Evolutionary conservation across 2,113 vertebrate genomes (phyloP), one percentile per base, ranked within the genome.

Genomic region (Sebastes fasciatus): DNA sequence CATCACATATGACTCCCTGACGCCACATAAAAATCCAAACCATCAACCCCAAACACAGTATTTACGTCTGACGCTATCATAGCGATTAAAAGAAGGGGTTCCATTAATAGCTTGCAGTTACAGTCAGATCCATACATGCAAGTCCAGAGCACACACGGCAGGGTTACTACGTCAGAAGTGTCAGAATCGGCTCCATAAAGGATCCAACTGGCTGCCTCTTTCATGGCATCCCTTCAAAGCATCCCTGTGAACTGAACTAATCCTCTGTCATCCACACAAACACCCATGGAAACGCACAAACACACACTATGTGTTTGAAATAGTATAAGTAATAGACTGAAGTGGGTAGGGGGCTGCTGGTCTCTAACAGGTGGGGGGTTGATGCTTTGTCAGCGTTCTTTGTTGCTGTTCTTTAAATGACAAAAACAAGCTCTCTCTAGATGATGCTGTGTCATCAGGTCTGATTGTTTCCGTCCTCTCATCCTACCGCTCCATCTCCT

Each of bases 361-460:
- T 86, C 80, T 83, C 76, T 72, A 77, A 73, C 86, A 87, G 77
- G 66, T 88, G 63, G 79, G 67, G 78, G 83, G 74, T 66, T 68
- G 77, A 85, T 89, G 88, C 86, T 90, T 87, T 90, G 85, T 93
- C 91, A 91, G 88, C 79, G 11, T 87, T 77, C 85, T 81, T 74
- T 70, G 67, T 74, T 75, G 73, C 76, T 48, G 68, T 88, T 88
- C 87, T 92, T 91, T 91, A 88, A 89, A 90, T 80, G 73, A 91
- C 88, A 92, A 85, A 80, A 75, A 88, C 74, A 75, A 46, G 80
- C 60, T 69, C 77, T 81, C 80, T 85, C 71, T 77, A 51, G 84
- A 84, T 89, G 88, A 63, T 91, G 92, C 90, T 90, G 85, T 71
- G 89, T 93, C 93, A 94, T 92, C 89, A 80, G 52, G 65, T 86